Percentiles rank a stretch among this genome's conserved stretches.
phyloP scores from a whole-genome alignment of 2,797 vertebrate genomes.

The Paguma larvata region DNA sequence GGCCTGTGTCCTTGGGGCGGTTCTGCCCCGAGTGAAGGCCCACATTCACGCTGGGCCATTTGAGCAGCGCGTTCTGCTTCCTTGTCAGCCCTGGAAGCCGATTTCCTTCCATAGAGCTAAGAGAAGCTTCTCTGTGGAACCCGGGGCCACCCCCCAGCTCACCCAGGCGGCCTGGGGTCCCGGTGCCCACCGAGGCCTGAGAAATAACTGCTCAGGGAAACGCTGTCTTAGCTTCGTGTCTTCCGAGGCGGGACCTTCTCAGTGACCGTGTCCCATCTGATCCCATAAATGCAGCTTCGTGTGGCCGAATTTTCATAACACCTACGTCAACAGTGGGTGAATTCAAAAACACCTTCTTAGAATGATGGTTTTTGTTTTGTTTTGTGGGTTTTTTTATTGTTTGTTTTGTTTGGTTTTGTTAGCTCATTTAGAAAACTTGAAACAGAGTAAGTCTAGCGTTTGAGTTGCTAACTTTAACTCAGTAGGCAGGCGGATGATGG shows the following conservation, averaged over 20 bases:
- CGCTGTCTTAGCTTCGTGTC: neutral
- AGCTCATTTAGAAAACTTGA: neutral
- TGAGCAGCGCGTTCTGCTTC: neutral
- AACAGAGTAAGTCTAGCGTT: neutral
- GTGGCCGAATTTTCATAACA: neutral
- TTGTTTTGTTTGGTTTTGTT: neutral
- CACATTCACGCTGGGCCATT: neutral
- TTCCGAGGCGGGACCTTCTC: neutral
- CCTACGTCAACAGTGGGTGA: fast-evolving
- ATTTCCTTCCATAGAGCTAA: neutral
- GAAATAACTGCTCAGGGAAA: neutral
- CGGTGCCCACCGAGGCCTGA: fast-evolving
- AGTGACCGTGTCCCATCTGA: fast-evolving
- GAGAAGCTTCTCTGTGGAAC: neutral
- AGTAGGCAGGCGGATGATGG: neutral
- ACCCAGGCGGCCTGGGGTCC: fast-evolving
- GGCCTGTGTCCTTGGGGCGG: too few species aligned
- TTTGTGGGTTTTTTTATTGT: neutral
- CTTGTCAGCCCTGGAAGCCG: fast-evolving
- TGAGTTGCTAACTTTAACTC: neutral
- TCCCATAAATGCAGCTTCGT: fast-evolving
- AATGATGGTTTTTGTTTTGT: neutral
- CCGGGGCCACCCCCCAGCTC: fast-evolving
- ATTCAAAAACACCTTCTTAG: neutral
- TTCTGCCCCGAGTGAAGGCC: neutral